Evolutionary conservation across 2,888 invertebrate species (phyloP), one percentile per base, ranked within the genome.

Genomic region (Dexiosoma caninum): DNA sequence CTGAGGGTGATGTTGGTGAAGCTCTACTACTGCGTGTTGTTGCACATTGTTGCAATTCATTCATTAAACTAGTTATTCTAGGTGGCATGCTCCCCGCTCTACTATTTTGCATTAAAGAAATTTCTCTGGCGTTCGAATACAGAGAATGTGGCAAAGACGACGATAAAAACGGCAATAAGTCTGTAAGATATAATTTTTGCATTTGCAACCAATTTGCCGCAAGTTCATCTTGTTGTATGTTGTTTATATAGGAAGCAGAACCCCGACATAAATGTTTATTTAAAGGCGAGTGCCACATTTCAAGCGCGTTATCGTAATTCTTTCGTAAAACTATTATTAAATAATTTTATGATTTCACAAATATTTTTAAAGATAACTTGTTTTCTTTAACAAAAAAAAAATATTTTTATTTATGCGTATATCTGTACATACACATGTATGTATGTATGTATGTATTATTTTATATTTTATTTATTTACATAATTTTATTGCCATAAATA

Each of bases 21-120:
- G 30, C 6, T 19, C n/a, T 35, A 4, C 16, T 19, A 37, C 1
- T 27, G 9, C 30, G 51, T 23, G 2, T 49, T 72, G 12, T 60
- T 37, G 77, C 42, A 69, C 67, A 64, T 49, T 81, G 67, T 23
- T 77, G 76, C 19, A 81, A 72, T 37, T 72, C 40, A 46, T 67
- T 49, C 23, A 80, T 59, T 40, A 76, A 60, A 53, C 6, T n/a
- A 2, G 67, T 37, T 7, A 64, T 14, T n/a, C 53, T 14, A 16
- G 67, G 16, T 16, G 53, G 0, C 2, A 35, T 0, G 1, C 10
- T 40, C 21, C 55, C 1, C 5, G 27, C 8, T 7, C 35, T 0
- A 10, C 16, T 49, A 67, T 46, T 70, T 64, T 14, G 40, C 5
- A 46, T 44, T 42, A 71, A 66, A 14, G 59, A 30, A 37, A 21